phyloP scores from a whole-genome alignment of 2,113 vertebrate genomes.

The Falcunculus frontatus region DNA sequence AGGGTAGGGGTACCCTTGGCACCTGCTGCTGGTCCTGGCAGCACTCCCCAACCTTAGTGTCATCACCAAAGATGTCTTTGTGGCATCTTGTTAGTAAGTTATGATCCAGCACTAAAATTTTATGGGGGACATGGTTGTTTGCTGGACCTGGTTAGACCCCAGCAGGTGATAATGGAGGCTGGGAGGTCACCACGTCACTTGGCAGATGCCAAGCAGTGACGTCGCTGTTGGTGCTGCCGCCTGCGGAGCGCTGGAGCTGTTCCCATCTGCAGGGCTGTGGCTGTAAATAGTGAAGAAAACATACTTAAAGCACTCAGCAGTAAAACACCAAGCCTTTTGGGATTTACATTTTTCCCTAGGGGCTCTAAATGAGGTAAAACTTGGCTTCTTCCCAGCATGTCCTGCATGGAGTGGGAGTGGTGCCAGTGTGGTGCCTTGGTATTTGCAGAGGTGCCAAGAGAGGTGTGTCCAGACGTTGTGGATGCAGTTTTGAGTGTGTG shows the following conservation, averaged over 20 bases:
- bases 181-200: neutral
- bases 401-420: neutral
- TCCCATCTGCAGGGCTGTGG: neutral
- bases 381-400: neutral
- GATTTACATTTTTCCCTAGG: neutral
- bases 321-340: neutral
- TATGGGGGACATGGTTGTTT: neutral
- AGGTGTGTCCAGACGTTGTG: rapidly evolving
- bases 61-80: neutral
- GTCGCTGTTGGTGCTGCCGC: neutral
- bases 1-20: neutral
- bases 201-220: neutral
- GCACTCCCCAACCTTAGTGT: neutral
- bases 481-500: neutral
- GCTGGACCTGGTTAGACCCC: neutral
- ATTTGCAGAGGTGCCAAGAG: neutral
- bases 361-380: neutral
- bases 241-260: rapidly evolving
- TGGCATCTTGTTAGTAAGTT: neutral
- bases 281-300: neutral
- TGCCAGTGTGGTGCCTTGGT: neutral
- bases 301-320: neutral
- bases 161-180: neutral
- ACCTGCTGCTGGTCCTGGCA: neutral
- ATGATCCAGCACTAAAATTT: neutral